phyloP scores from a whole-genome alignment of 2,797 vertebrate species.

The Mareca strepera region DNA sequence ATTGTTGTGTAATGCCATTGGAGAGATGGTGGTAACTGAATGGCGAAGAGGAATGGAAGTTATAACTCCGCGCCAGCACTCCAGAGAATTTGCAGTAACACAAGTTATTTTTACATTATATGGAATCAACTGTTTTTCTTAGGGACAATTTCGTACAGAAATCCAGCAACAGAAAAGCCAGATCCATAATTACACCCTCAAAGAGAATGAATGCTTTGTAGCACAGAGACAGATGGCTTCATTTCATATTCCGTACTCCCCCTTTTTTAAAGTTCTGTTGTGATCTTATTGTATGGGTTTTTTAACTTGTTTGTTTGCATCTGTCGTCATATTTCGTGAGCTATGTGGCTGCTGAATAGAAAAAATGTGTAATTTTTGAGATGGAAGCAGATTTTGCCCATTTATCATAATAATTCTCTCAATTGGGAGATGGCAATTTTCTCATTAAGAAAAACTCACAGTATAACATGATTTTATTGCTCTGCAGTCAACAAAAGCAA shows the following conservation, averaged over 20 bases:
- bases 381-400: conserved; percentile 33
- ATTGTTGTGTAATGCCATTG: neutral
- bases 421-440: conserved; percentile 25
- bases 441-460: conserved; percentile 57
- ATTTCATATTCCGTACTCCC: neutral
- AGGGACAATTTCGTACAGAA: neutral
- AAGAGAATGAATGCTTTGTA: conserved; percentile 31
- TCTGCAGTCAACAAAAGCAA: conserved; percentile 42
- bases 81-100: neutral
- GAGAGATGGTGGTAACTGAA: neutral
- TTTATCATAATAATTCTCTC: conserved; percentile 61
- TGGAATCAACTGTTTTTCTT: neutral
- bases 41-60: neutral
- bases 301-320: conserved; percentile 70
- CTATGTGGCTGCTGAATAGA: neutral
- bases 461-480: conserved; percentile 36
- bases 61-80: rapidly evolving
- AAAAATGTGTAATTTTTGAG: conserved; percentile 32
- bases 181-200: neutral
- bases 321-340: conserved; percentile 63
- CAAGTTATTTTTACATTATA: neutral
- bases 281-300: conserved; percentile 51
- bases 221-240: conserved; percentile 64
- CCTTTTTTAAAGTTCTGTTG: conserved; percentile 56
- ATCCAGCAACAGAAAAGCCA: conserved; percentile 41